Evolutionary conservation across 92 coral and sea anemone species (phyloP).

Genomic region (Epizoanthus fatuus): DNA sequence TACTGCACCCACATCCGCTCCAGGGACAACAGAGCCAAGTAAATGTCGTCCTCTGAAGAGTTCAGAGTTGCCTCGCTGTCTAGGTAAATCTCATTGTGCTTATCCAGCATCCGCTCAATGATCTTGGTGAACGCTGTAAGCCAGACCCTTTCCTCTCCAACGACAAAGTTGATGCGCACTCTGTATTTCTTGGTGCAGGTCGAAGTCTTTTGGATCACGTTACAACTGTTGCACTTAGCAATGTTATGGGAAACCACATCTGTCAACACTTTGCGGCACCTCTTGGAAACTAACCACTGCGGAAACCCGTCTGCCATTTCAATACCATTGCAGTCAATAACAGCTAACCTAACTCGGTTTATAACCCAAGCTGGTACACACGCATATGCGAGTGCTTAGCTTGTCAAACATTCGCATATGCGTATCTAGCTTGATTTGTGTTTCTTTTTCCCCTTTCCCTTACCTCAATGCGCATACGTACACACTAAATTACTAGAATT

Average conservation of each 20-base stretch:
- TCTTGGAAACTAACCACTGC: background rate
- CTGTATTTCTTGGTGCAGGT: background rate
- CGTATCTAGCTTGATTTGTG: too few species aligned
- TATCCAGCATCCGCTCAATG: background rate
- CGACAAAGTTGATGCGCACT: background rate
- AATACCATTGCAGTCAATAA: background rate
- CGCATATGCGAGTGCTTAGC: too few species aligned
- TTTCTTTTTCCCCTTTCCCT: too few species aligned
- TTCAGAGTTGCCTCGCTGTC: background rate
- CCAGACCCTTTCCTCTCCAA: background rate
- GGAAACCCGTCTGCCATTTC: background rate
- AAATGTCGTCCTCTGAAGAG: slow-evolving; percentile 5
- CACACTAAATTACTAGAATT: too few species aligned
- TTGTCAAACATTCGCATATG: too few species aligned
- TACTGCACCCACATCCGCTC: background rate
- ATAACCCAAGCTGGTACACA: too few species aligned
- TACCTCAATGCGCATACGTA: too few species aligned
- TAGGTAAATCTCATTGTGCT: background rate
- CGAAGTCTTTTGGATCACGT: background rate
- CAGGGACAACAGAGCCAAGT: background rate
- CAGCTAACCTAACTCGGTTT: background rate
- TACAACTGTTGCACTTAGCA: background rate
- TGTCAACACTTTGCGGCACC: background rate
- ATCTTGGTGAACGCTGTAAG: background rate
- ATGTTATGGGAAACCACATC: background rate